Percentiles rank a stretch among this genome's conserved stretches.
Evolutionary conservation across 2,113 vertebrate genomes (phyloP).

Genomic region (Crypturellus undulatus): DNA sequence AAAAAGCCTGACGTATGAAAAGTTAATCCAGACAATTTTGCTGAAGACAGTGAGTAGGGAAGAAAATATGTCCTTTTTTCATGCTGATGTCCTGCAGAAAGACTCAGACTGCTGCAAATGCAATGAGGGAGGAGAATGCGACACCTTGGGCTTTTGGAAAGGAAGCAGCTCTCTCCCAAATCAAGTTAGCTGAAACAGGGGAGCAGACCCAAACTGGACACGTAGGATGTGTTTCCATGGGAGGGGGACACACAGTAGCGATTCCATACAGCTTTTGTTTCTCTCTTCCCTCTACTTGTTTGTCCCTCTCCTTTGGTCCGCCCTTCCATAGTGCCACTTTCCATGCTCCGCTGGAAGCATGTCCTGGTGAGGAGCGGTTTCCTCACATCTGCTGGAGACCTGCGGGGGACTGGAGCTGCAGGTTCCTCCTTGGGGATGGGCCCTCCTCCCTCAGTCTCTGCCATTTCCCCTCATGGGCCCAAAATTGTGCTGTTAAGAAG

Average conservation of each 20-base stretch:
- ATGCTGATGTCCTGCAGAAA: background rate
- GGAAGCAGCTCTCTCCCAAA: background rate
- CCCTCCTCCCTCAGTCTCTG: background rate
- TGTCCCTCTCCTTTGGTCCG: no score
- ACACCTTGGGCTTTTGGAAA: background rate
- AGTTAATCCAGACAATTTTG: background rate
- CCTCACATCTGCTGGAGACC: background rate
- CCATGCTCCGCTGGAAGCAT: background rate
- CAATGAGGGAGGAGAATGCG: no score
- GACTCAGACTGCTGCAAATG: background rate
- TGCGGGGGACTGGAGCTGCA: no score
- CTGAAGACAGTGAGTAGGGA: background rate
- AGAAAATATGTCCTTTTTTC: background rate
- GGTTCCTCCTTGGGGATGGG: no score
- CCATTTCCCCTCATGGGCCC: background rate
- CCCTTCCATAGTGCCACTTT: background rate
- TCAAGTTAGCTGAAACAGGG: no score
- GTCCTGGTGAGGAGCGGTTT: background rate
- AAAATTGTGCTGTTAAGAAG: background rate
- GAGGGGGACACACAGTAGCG: no score
- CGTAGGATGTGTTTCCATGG: no score
- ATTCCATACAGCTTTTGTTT: no score
- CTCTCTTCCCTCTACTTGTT: no score
- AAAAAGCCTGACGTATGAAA: background rate
- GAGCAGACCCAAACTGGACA: no score